These are phyloP conservation scores for Heliangelus exortis DNA, from an alignment of 2,797 vertebrate genomes.

Conservation along the genomic window DNA sequence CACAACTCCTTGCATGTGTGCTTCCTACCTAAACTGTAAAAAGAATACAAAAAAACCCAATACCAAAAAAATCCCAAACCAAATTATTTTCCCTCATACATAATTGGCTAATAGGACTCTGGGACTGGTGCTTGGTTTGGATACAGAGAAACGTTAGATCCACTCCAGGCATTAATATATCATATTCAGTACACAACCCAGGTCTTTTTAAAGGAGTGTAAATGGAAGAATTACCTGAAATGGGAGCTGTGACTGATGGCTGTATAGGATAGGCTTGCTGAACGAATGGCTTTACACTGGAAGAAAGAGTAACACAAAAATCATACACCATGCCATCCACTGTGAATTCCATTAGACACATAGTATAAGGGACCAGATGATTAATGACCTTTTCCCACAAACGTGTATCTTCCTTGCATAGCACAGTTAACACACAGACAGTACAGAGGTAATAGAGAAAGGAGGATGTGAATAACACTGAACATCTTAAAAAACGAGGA, in stretches of 20 bases:
- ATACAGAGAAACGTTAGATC: not conserved
- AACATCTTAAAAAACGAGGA: not conserved
- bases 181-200: not conserved
- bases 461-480: not conserved
- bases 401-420: not conserved
- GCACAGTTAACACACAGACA: not conserved
- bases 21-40: not conserved
- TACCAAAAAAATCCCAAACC: not conserved
- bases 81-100: not conserved
- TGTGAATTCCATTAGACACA: not conserved
- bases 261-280: conserved; percentile 97
- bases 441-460: not conserved
- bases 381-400: not conserved
- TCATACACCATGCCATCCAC: not conserved
- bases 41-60: not conserved
- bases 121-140: not conserved
- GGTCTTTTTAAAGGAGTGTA: not conserved
- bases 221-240: conserved; percentile 88
- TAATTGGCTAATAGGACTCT: not conserved
- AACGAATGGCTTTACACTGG: conserved; percentile 97
- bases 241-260: conserved; percentile 92
- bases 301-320: conserved; percentile 38
- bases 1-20: not conserved
- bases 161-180: not conserved
- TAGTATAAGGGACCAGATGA: not conserved